Evolutionary conservation across 2,113 vertebrate genomes (phyloP), one percentile per base, ranked within the genome.

Genomic region (Oxygymnocypris stewartii): DNA sequence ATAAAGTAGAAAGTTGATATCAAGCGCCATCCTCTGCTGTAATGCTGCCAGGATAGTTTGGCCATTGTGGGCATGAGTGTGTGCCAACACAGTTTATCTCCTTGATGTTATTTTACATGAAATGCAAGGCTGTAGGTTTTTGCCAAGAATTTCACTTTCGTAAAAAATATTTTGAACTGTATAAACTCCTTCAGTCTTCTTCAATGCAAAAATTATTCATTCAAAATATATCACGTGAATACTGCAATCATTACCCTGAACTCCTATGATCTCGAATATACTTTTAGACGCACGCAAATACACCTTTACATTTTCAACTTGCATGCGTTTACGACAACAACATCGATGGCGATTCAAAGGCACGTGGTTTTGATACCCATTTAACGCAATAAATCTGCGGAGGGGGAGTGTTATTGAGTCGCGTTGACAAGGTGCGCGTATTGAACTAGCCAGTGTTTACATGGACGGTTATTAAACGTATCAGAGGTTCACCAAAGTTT

Each of bases 61-160:
- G 90, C 90, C 93, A 94, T 90, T 87, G 40, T 73, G 81, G 73
- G 80, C 35, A 54, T 42, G 25, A 57, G 47, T 84, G 47, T 59
- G 28, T 57, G 23, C 47, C 81, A 83, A 54, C 59, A 65, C 82
- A 37, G 82, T 84, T 74, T 84, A 57, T 54, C 49, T 74, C 23
- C 14, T 35, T 59, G 13, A 28, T 42, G 37, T 51, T 57, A 74
- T 74, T 54, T 74, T 59, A 84, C 49, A 84, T 84, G 14, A 42
- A 84, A 74, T 13, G 63, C 63, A 82, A 51, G 69, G 63, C 80
- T 82, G 14, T 8, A 82, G 51, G 54, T 7, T 20, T 13, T 75
- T 75, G 42, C n/a, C 40, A 75, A 14, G 23, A 75, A 75, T 47
- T 75, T 25, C 9, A 49, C 42, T 76, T 47, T 54, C 42, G 6